A percentile compares a stretch with the other conserved stretches of the same genome.
Conservation (phyloP, 2,888 invertebrate species). For the Pardosa pseudoannulata region DNA sequence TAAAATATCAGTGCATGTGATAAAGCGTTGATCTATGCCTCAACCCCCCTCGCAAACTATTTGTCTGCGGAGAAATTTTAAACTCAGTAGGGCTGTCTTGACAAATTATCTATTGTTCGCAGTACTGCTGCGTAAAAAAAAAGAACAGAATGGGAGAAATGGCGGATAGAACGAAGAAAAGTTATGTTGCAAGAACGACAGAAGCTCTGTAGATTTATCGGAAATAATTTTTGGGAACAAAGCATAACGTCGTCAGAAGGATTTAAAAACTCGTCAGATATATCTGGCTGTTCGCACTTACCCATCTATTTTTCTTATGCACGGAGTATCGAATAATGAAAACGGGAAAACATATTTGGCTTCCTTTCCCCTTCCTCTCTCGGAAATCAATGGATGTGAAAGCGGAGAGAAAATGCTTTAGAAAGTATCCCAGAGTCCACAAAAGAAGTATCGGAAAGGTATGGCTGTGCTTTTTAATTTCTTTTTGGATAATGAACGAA, state of each 20-base stretch:
- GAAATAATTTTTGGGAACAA: neutral
- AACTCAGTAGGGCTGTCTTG: too few relatives aligned
- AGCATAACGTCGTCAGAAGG: neutral
- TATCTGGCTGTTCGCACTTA: neutral
- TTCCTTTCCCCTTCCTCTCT: neutral
- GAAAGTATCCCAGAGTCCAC: neutral
- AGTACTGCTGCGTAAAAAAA: too few relatives aligned
- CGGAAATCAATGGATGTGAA: neutral
- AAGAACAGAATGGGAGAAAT: too few relatives aligned
- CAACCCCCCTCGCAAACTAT: too few relatives aligned
- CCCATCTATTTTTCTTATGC: neutral
- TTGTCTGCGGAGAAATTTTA: too few relatives aligned
- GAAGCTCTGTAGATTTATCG: neutral
- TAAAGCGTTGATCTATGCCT: too few relatives aligned
- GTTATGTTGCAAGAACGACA: too few relatives aligned
- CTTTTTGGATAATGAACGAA: neutral
- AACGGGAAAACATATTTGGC: neutral
- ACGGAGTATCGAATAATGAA: neutral
- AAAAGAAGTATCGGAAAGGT: neutral
- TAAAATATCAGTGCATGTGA: too few relatives aligned
- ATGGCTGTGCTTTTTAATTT: neutral
- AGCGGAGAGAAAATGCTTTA: neutral
- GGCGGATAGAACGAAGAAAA: too few relatives aligned
- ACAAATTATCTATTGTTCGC: too few relatives aligned
- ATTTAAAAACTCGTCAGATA: conserved; percentile 4